Evolutionary conservation across 2,888 invertebrate species (phyloP).

Genomic region (Nudaria mundana): DNA sequence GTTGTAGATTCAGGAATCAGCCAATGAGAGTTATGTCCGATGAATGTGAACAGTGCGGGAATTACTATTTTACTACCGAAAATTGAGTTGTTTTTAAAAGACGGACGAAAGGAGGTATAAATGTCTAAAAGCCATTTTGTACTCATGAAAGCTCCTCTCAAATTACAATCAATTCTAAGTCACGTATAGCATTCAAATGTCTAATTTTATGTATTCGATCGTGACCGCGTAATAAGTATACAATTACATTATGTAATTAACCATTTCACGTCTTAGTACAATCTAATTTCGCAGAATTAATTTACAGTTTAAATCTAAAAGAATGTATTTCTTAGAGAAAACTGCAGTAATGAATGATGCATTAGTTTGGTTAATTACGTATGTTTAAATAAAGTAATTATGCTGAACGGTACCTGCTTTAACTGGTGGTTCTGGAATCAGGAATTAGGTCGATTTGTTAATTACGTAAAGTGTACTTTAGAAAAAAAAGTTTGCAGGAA

Average conservation of each 20-base stretch:
- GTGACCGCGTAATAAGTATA: background rate
- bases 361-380: constrained; percentile 2
- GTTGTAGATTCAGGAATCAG: too few species aligned
- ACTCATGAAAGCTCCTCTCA: too few species aligned
- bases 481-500: too few species aligned
- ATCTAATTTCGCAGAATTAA: constrained; percentile 2
- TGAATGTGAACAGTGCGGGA: too few species aligned
- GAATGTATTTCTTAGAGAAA: constrained; percentile 9
- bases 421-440: background rate
- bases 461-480: background rate
- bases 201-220: background rate
- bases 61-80: too few species aligned
- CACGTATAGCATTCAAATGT: background rate
- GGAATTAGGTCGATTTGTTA: background rate
- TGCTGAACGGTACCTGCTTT: constrained; percentile 6
- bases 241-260: constrained; percentile 2
- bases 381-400: constrained; percentile 1
- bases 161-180: too few species aligned
- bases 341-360: constrained; percentile 4
- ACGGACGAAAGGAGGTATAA: too few species aligned
- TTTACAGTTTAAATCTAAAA: constrained; percentile 1
- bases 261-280: constrained; percentile 2
- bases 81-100: too few species aligned
- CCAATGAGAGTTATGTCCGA: too few species aligned
- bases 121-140: too few species aligned